Evolutionary conservation across 2,113 vertebrate genomes (phyloP).

Genomic region (Lophochroa leadbeateri): DNA sequence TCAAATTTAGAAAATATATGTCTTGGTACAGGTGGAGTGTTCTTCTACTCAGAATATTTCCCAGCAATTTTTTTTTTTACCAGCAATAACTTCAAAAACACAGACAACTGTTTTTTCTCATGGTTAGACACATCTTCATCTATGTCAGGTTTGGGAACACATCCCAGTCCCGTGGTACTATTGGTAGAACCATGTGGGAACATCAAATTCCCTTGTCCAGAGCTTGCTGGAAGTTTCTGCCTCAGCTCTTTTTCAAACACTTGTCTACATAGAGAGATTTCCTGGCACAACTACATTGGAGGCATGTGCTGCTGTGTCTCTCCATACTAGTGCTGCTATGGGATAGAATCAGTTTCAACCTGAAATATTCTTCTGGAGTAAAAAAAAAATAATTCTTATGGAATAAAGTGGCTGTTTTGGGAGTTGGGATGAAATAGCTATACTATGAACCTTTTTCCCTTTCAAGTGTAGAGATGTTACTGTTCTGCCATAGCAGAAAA

Average conservation of each 20-base stretch:
- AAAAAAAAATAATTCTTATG: not conserved
- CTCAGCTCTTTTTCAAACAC: not conserved
- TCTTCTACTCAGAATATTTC: not conserved
- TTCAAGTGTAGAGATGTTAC: not conserved
- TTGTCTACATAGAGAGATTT: not conserved
- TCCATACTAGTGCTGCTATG: not conserved
- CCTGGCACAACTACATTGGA: not conserved
- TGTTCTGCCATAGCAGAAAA: not conserved
- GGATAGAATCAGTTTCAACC: not conserved
- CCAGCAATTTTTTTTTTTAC: not conserved
- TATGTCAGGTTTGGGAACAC: not conserved
- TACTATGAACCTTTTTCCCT: not conserved
- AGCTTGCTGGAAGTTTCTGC: not conserved
- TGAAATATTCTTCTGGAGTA: not conserved
- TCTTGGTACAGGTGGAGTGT: not conserved
- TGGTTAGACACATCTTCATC: not conserved
- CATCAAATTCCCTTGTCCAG: not conserved
- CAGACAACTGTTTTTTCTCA: not conserved
- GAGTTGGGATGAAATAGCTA: not conserved
- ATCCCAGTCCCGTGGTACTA: not conserved
- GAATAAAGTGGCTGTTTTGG: not conserved
- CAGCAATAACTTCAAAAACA: not conserved
- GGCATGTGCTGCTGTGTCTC: accelerated
- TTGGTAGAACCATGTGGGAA: not conserved
- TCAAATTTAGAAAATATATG: not conserved